phyloP scores from a whole-genome alignment of 2,113 vertebrate genomes.

The Phyllostomus hastatus region DNA sequence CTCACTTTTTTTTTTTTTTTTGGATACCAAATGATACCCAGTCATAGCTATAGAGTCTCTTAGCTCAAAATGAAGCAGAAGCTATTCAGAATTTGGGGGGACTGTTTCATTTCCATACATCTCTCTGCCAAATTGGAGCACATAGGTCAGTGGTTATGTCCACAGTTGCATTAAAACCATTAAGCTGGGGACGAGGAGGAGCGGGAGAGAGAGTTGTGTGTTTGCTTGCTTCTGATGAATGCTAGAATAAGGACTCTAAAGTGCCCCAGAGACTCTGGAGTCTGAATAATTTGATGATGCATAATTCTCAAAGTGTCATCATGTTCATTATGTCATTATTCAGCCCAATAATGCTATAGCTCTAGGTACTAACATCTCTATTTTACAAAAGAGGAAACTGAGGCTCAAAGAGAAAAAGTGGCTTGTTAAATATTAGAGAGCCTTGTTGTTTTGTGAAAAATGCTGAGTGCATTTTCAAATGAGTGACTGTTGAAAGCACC shows the following conservation, averaged over 20 bases:
- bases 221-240: conserved; percentile 26
- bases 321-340: conserved; percentile 59
- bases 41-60: background rate
- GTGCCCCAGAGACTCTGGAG: conserved; percentile 37
- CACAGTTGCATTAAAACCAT: conserved; percentile 65
- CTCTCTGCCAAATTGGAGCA: background rate
- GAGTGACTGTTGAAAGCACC: background rate
- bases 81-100: background rate
- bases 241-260: background rate
- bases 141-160: conserved; percentile 35
- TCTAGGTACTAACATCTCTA: background rate
- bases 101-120: background rate
- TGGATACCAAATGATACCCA: background rate
- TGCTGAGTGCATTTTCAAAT: background rate
- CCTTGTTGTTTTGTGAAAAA: background rate
- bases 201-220: background rate
- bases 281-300: conserved; percentile 45
- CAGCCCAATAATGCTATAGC: background rate
- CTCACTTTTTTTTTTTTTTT: background rate
- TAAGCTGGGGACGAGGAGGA: background rate
- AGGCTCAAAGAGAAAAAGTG: background rate
- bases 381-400: conserved; percentile 54
- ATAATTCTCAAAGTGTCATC: background rate
- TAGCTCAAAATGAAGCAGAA: background rate
- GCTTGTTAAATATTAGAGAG: background rate